Conservation (phyloP, 2,113 vertebrate genomes). For the Mystacornis crossleyi region DNA sequence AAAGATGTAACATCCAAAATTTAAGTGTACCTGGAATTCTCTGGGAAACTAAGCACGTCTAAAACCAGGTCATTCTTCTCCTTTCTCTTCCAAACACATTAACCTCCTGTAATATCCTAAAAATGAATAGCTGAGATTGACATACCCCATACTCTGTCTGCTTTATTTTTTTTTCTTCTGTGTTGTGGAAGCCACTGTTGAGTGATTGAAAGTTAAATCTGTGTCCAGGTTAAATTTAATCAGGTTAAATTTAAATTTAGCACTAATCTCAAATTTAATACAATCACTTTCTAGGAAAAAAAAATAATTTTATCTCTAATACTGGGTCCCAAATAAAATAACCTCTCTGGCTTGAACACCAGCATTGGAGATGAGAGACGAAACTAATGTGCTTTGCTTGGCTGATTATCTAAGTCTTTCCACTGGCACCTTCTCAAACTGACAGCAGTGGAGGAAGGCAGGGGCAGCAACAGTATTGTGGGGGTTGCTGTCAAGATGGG, state of each 20-base stretch:
- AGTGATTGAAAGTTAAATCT: not conserved
- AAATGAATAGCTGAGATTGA: not conserved
- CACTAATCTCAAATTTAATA: slow-evolving; percentile 3
- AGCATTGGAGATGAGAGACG: not conserved
- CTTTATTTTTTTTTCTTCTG: not conserved
- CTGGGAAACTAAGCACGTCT: not conserved
- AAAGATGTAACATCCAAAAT: not conserved
- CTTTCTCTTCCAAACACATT: not conserved
- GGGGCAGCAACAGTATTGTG: not conserved
- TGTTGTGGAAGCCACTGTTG: not conserved
- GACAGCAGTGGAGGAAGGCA: not conserved
- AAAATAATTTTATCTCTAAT: not conserved
- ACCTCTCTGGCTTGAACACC: not conserved
- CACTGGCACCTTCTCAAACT: slow-evolving; percentile 8
- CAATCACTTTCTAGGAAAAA: not conserved
- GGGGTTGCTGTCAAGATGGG: not conserved
- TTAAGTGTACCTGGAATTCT: not conserved
- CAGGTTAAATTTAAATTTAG: not conserved
- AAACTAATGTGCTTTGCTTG: slow-evolving; percentile 35
- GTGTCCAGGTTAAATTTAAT: not conserved
- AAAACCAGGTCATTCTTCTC: not conserved
- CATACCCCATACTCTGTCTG: not conserved
- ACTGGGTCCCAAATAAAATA: slow-evolving; percentile 6
- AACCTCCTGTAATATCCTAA: not conserved
- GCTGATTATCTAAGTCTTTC: slow-evolving; percentile 37